Base-by-base conservation (phyloP, 2,888 invertebrate genomes). In the Heliconius ismenius region DNA sequence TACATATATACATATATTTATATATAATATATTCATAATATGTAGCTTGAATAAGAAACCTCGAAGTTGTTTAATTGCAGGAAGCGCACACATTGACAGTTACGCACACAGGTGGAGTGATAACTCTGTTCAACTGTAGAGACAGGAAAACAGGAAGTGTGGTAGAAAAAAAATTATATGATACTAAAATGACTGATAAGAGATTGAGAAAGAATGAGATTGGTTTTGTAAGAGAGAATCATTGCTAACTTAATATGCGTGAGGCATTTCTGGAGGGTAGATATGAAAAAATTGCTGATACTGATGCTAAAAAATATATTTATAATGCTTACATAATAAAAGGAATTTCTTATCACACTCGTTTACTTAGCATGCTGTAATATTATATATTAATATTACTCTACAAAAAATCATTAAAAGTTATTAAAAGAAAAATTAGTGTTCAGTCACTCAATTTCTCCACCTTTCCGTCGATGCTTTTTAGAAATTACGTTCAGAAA, bases 41-140 rank as follows among this genome's bases (percentile, higher is more conserved):
- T 78, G 81, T 79, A 78, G 78, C 78, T 77, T 80, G 78, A 78
- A 81, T 81, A 82, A 83, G 83, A 83, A 84, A 87, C 85, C 85
- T 82, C 75, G 76, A 85, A 84, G 86, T 82, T 78, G 81, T 84
- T 85, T 91, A 89, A 91, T 90, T 87, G 83, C 91, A 90, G 91
- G 91, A 91, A 91, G 85, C 83, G 76, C 80, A 83, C 83, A 79
- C 81, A 83, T 80, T 78, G 83, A 83, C 81, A 79, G 82, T 81
- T 76, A 81, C 75, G 77, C 81, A 82, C 81, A 87, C 84, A 78
- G 83, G 84, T 43, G 43, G 7, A 43, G 62, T 73, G 82, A 86
- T 83, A 80, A 73, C 78, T 80, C 82, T 85, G 83, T 82, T 82
- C 81, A 82, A 81, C 81, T 78, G 87, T 86, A 90, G 73, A 15